phyloP scores from a whole-genome alignment of 2,888 invertebrate genomes.

The Drosophila affinis region DNA sequence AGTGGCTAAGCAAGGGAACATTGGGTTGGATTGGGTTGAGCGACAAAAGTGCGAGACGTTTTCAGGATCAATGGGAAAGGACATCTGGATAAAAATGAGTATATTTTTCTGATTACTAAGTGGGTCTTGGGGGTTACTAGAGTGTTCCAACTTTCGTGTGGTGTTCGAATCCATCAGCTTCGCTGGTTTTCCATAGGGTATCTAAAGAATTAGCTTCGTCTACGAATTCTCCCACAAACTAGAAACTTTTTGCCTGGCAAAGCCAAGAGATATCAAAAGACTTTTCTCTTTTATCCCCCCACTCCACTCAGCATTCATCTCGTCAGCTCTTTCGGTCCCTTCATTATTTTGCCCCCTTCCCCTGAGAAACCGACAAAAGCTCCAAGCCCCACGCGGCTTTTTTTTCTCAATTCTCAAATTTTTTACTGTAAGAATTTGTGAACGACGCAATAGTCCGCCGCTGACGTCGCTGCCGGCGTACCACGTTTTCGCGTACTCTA shows the following conservation, averaged over 20 bases:
- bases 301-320: not conserved
- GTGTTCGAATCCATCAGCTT: too few relatives aligned
- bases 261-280: not conserved
- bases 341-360: not conserved
- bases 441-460: constrained; percentile 68
- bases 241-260: not conserved
- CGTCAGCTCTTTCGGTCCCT: constrained; percentile 1
- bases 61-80: constrained; percentile 9
- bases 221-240: not conserved
- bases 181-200: not conserved
- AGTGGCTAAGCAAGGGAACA: constrained; percentile 51
- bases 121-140: too few relatives aligned
- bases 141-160: too few relatives aligned
- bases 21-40: not conserved
- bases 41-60: constrained; percentile 1
- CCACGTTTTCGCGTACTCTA: constrained; percentile 66
- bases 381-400: too few relatives aligned
- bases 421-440: constrained; percentile 44
- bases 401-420: constrained; percentile 6
- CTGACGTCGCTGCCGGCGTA: constrained; percentile 32
- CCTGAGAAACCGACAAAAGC: not conserved
- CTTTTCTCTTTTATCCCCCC: not conserved
- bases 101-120: too few relatives aligned
- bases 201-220: not conserved
- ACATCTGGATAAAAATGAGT: too few relatives aligned